Evolutionary conservation across 2,888 invertebrate species (phyloP).

Genomic region (Tuberolachnus salignus): DNA sequence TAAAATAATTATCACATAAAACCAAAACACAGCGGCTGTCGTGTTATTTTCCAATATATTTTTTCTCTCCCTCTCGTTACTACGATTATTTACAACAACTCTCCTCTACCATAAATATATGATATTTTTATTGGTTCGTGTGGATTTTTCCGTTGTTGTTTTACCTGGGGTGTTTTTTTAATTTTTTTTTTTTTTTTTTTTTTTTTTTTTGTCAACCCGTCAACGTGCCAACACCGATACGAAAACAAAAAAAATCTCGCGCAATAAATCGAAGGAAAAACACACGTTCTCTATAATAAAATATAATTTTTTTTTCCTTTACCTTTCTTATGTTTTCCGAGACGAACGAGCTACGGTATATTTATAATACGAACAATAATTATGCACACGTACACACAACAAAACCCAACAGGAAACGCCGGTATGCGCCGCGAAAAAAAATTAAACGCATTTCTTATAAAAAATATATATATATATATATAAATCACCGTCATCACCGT

Average conservation of each 20-base stretch:
- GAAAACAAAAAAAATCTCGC: conserved; percentile 11
- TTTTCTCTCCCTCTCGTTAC: not conserved
- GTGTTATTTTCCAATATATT: conserved; percentile 8
- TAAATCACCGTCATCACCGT: not conserved
- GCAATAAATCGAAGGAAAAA: conserved; percentile 41
- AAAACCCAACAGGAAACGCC: not conserved
- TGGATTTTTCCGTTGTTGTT: not conserved
- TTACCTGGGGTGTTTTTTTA: not conserved
- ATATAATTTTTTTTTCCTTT: not conserved
- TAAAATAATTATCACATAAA: no score
- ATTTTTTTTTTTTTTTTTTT: not conserved
- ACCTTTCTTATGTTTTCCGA: conserved; percentile 9
- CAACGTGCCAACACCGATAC: conserved; percentile 19
- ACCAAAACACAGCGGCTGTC: conserved; percentile 43
- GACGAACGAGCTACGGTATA: conserved; percentile 39
- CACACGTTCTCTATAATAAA: conserved; percentile 6
- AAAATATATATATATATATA: not conserved
- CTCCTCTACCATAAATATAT: no score
- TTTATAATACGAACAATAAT: not conserved
- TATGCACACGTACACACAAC: conserved; percentile 7
- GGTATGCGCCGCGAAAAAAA: not conserved
- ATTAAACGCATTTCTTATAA: no score
- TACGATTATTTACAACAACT: no score
- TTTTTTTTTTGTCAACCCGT: conserved; percentile 12
- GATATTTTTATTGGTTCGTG: no score